A percentile compares a stretch with the other conserved stretches of the same genome.
Evolutionary conservation across 1,140 invertebrate genomes (phyloP).

Genomic region (Caenorhabditis brenneri): DNA sequence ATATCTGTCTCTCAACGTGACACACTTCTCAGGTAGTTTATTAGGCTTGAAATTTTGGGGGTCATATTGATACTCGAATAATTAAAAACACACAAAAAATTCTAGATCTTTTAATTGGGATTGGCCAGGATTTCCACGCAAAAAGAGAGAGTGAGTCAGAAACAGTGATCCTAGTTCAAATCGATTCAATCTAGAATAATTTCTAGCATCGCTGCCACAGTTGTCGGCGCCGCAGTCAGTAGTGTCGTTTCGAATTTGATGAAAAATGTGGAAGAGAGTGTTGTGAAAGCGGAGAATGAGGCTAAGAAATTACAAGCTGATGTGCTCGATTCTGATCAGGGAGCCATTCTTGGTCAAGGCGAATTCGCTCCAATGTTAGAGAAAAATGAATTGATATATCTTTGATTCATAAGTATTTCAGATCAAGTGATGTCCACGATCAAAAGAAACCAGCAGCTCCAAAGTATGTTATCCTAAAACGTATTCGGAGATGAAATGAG

Average conservation of each 20-base stretch:
- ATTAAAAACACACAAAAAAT: too few relatives aligned
- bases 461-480: not conserved
- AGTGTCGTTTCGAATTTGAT: slow-evolving; percentile 24
- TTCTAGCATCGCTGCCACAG: slow-evolving; percentile 14
- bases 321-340: not conserved
- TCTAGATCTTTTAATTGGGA: not conserved
- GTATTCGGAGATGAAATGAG: not conserved
- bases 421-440: not conserved
- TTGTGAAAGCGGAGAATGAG: not conserved
- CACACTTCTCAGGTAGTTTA: not conserved
- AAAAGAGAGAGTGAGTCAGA: slow-evolving; percentile 37
- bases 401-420: not conserved
- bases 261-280: slow-evolving; percentile 30
- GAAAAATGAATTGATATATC: too few relatives aligned
- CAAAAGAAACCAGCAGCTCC: not conserved
- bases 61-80: not conserved
- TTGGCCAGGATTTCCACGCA: not conserved
- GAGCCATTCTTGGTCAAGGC: not conserved
- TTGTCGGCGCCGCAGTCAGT: slow-evolving; percentile 30
- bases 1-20: not conserved
- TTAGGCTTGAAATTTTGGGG: not conserved
- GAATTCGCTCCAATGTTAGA: not conserved
- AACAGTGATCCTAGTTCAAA: not conserved
- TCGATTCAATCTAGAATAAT: not conserved
- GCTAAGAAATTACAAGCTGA: not conserved